phyloP scores from a whole-genome alignment of 2,797 vertebrate species.

The Nasua narica region DNA sequence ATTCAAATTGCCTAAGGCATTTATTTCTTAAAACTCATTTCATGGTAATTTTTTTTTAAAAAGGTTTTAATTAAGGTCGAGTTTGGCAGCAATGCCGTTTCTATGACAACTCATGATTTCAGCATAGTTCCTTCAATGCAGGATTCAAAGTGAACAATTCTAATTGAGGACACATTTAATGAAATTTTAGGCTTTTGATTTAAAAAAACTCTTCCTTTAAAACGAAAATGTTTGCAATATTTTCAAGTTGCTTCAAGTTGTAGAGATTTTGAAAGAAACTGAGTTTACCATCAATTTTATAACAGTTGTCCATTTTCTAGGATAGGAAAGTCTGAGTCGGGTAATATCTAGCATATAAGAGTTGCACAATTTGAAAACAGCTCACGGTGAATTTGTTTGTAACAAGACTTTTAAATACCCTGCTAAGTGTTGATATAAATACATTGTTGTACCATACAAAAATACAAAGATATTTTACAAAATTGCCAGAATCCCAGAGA shows the following conservation, averaged over 20 bases:
- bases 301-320: conserved; percentile 42
- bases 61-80: conserved; percentile 31
- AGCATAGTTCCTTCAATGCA: not conserved
- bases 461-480: conserved; percentile 2
- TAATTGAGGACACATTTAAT: conserved; percentile 71
- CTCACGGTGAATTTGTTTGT: conserved; percentile 37
- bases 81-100: conserved; percentile 28
- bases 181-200: conserved; percentile 69
- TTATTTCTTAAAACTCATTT: conserved; percentile 46
- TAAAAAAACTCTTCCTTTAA: conserved; percentile 58
- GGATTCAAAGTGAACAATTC: conserved; percentile 59
- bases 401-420: conserved; percentile 29
- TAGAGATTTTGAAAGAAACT: conserved; percentile 54
- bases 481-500: conserved; percentile 8
- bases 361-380: conserved; percentile 53
- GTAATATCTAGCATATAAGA: conserved; percentile 30
- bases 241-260: conserved; percentile 37
- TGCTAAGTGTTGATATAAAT: conserved; percentile 42
- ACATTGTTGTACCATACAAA: conserved; percentile 66
- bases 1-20: conserved; percentile 8
- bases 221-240: conserved; percentile 68
- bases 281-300: conserved; percentile 64
- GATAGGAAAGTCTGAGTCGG: conserved; percentile 28
- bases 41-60: not conserved
- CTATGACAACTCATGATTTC: conserved; percentile 44